Evolutionary conservation across 2,888 invertebrate genomes (phyloP), one percentile per base, ranked within the genome.

Genomic region (Heliconius cydno): DNA sequence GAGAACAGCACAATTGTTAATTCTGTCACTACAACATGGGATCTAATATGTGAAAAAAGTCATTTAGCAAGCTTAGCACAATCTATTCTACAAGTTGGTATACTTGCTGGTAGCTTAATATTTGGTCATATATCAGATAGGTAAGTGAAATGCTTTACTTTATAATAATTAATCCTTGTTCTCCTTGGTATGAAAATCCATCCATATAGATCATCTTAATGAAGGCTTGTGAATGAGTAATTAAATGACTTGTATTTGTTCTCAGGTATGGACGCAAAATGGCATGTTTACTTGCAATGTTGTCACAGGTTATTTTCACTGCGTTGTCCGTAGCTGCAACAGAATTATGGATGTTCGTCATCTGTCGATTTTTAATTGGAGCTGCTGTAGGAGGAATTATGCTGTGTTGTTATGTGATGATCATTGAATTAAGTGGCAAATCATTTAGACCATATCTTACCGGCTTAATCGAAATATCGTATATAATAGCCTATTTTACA

Each of bases 321-420:
- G 88, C 89, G 6, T 80, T 95, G 28, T 96, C 96, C 57, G 96
- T 96, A 1, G 92, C 96, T 71, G 94, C 94, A 4, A 95, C 96
- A 7, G 92, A 95, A 87, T 95, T 96, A 83, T 96, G 96, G 94
- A 89, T 96, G 86, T 97, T 96, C 87, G 86, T 96, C 38, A 84
- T 95, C 22, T 92, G 95, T 74, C 94, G 96, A 83, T 96, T 96
- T 84, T 86, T 96, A 4, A 95, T 96, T 78, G 96, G 96, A 52
- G 88, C 96, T 77, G 95, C 96, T 13, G 95, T 96, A 22, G 96
- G 96, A 81, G 97, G 97, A 57, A 96, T 96, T 3, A 97, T 97
- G 96, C 94, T 97, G 30, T 96, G 96, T 81, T 96, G 96, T 84
- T 97, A 96, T 84, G 96, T 97, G 74, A 92, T 96, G 46, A 91